These are phyloP conservation scores for Anarhynchus alexandrinus DNA, from an alignment of 2,113 vertebrate species.

Conservation along the genomic window DNA sequence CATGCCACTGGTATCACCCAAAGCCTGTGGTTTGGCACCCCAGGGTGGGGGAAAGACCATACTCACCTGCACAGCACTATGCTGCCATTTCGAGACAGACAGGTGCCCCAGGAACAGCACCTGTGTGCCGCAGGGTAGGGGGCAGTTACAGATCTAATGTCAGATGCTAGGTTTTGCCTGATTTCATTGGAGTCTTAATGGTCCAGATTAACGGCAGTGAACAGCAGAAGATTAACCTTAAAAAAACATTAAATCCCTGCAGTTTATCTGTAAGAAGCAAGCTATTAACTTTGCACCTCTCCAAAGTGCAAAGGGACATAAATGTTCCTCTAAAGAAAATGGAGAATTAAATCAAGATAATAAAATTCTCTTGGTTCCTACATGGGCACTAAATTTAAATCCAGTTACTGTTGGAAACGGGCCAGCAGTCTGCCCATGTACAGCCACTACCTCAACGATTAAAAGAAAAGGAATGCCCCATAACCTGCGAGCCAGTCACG, in stretches of 20 bases:
- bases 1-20: not conserved
- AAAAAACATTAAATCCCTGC: not conserved
- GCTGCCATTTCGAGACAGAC: not conserved
- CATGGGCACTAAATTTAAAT: not conserved
- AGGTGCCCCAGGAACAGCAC: not conserved
- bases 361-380: not conserved
- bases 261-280: not conserved
- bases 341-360: constrained; percentile 3
- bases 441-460: not conserved
- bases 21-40: not conserved
- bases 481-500: not conserved
- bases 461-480: not conserved
- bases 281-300: constrained; percentile 12
- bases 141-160: not conserved
- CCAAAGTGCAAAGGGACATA: not conserved
- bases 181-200: not conserved
- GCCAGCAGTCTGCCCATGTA: not conserved
- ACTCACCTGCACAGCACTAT: not conserved
- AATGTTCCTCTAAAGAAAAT: constrained; percentile 19
- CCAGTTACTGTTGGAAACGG: not conserved
- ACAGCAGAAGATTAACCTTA: not conserved
- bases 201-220: not conserved
- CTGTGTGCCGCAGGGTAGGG: not conserved
- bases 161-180: not conserved
- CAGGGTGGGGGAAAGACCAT: not conserved